phyloP scores from a whole-genome alignment of 2,113 vertebrate species.

The Megatriorchis doriae region DNA sequence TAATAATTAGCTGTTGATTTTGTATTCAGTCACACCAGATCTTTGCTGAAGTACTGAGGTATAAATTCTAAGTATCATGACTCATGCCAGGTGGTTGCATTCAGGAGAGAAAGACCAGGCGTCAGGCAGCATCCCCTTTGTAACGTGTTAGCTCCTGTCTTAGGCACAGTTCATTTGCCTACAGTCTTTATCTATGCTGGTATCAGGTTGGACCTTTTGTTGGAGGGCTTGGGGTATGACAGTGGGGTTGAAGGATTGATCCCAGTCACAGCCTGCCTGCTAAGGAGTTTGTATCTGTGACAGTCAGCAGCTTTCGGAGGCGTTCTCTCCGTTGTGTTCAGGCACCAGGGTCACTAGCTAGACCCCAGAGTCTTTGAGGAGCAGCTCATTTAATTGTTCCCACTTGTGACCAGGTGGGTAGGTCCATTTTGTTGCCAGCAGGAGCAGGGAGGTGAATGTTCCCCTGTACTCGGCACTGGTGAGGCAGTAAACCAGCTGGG shows the following conservation, averaged over 20 bases:
- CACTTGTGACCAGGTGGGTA: not conserved
- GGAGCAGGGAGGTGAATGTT: not conserved
- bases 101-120: not conserved
- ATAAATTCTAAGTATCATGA: not conserved
- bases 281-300: not conserved
- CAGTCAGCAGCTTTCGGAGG: not conserved
- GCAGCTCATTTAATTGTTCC: not conserved
- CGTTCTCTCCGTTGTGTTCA: not conserved
- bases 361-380: not conserved
- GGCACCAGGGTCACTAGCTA: not conserved
- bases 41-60: not conserved
- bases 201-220: not conserved
- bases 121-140: not conserved
- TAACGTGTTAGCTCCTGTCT: not conserved
- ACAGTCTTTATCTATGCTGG: not conserved
- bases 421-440: not conserved
- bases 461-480: not conserved
- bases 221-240: not conserved
- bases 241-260: not conserved
- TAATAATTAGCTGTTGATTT: not conserved
- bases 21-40: not conserved
- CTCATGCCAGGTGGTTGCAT: not conserved
- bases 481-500: not conserved
- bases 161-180: not conserved
- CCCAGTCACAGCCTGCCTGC: not conserved